Evolutionary conservation across 2,797 vertebrate species (phyloP), one percentile per base, ranked within the genome.

Genomic region (Strix occidentalis): DNA sequence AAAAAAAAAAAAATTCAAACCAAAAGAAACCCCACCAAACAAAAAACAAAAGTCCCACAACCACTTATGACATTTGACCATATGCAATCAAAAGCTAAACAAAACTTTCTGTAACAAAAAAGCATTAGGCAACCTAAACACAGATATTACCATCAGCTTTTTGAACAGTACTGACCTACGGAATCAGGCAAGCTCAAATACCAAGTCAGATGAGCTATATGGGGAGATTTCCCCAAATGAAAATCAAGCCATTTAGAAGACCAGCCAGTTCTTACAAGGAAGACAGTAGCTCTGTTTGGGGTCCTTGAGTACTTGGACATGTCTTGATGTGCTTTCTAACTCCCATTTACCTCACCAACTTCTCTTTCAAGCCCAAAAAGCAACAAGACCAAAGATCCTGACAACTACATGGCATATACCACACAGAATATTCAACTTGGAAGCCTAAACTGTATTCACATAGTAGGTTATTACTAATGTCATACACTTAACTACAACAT

Each of bases 391-490:
- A 3, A 1, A 58, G 33, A 41, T 41, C 28, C 11, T 35, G 29
- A 35, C 48, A 75, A 16, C 43, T 24, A 43, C 57, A 16, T 0
- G 3, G 50, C 15, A 11, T 21, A 37, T 13, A 56, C 26, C 53
- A 60, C 25, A 35, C 2, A 10, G n/a, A 46, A 57, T 16, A 31
- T 20, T 13, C 16, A 50, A 74, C 16, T 16, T 5, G 3, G 23
- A 85, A 87, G 29, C 19, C 58, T 18, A 4, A 57, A 23, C 9
- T 41, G 41, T n/a, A 76, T 4, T 29, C 25, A 37, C 37, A 24
- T 0, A 23, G 14, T 0, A 64, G 18, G 16, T 23, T 35, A 13
- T 26, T 35, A 50, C 7, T 33, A 2, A 58, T 5, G 14, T 1
- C 41, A 7, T 17, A 37, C 45, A 23, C 13, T 37, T 26, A 58